Evolutionary conservation across 2,888 invertebrate genomes (phyloP), one percentile per base, ranked within the genome.

Genomic region (Osedax fenrisi): DNA sequence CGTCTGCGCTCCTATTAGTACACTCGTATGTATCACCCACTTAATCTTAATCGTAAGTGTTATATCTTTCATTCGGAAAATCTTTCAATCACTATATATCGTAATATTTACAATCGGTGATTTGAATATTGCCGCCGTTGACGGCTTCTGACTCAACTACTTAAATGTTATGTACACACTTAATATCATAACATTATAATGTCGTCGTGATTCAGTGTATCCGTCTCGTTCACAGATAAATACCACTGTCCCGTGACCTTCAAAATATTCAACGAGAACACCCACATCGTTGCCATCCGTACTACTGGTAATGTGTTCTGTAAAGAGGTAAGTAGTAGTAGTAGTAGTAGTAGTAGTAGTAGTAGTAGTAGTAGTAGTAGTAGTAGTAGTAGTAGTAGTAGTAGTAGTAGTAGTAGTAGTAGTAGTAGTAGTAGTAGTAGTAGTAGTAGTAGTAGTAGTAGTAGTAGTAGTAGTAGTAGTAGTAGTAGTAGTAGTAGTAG

Each of bases 261-360:
- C 82, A 94, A 94, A 85, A 87, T 89, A 0, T 94, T 97, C 81
- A 93, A 92, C 0, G 93, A 93, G 81, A 92, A 92, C 84, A 92
- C 94, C 0, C 91, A 95, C 81, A 92, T 98, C 83, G 92, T 93
- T 24, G 91, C 92, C 0, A 89, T 96, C 76, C 89, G 88, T 74
- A 89, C 89, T 0, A 94, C 93, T 5, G 98, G 98, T 26, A 97
- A 98, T 88, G 95, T 98, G 0, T 98, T 90, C 84, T 91, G 91
- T 0, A 89, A 90, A 86, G 96, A 98, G 81, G 88, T 87, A 81
- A 67, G 2, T 67, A 25, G 67, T 67, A 67, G 61, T 61, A 61
- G 61, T 61, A 61, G 61, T 61, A 61, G 61, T 61, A 3, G 61
- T 61, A 61, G 61, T 61, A 61, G 61, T 61, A 61, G 61, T 61